phyloP scores from a whole-genome alignment of 1,140 invertebrate genomes.

The Halictus rubicundus region DNA sequence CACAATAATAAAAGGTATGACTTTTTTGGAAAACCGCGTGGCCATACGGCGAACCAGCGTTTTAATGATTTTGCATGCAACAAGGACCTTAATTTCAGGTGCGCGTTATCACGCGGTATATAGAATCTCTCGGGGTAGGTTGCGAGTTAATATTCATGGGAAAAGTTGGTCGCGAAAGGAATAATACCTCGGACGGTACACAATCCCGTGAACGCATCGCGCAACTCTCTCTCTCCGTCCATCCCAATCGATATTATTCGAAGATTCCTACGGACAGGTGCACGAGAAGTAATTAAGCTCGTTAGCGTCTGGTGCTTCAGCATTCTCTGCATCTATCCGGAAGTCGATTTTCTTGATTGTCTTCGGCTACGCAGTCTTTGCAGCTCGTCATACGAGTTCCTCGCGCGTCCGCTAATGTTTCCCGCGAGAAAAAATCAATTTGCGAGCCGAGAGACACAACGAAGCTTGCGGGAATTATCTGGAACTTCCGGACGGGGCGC shows the following conservation, averaged over 20 bases:
- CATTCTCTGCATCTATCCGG: neutral
- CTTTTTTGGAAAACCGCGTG: too few species aligned
- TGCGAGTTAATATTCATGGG: slow-evolving; percentile 29
- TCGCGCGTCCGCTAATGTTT: neutral
- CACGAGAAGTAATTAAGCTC: slow-evolving; percentile 7
- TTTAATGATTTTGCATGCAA: neutral
- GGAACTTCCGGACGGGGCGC: neutral
- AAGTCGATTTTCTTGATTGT: neutral
- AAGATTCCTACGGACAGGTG: too few species aligned
- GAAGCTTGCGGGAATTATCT: neutral
- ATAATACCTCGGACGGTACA: neutral
- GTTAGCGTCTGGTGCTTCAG: slow-evolving; percentile 5
- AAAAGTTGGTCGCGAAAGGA: slow-evolving; percentile 9
- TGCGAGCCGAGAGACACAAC: neutral
- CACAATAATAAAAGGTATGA: too few species aligned
- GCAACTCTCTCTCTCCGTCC: neutral
- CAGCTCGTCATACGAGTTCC: neutral
- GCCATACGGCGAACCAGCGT: too few species aligned
- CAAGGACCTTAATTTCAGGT: neutral
- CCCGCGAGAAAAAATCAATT: neutral
- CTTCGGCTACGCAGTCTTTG: neutral
- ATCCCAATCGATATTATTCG: neutral
- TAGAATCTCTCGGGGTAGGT: neutral
- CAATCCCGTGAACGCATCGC: neutral
- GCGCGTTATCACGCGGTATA: neutral